Percentiles rank a stretch among this genome's conserved stretches.
Evolutionary conservation across 2,113 vertebrate species (phyloP).

Genomic region (Centropus bengalensis): DNA sequence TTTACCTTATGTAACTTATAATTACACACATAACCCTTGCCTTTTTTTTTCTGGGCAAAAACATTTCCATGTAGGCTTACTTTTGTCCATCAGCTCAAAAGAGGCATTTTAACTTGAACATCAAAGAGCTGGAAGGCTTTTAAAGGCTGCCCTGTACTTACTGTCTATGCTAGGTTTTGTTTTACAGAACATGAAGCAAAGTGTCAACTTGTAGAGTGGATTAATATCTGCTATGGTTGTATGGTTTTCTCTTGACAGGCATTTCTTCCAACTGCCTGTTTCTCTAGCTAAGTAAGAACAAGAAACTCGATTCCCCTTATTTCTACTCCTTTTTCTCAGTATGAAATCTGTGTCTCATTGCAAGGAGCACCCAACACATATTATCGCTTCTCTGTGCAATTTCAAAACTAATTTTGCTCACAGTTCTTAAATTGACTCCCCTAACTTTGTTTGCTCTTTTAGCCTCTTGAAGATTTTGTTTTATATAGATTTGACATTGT

Average conservation of each 20-base stretch:
- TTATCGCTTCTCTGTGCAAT: neutral
- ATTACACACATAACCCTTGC: accelerated
- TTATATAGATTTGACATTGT: neutral
- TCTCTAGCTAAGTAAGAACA: neutral
- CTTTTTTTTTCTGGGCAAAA: neutral
- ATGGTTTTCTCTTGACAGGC: neutral
- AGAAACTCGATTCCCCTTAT: neutral
- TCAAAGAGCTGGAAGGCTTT: neutral
- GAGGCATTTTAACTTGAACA: neutral
- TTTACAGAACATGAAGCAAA: neutral
- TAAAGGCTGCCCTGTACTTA: neutral
- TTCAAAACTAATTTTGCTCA: neutral
- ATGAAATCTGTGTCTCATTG: neutral
- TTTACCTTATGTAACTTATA: neutral
- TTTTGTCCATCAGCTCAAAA: neutral
- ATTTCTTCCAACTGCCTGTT: neutral
- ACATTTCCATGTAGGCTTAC: neutral
- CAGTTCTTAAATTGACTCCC: neutral
- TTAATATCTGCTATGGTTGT: neutral
- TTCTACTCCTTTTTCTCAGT: neutral
- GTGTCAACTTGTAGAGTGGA: neutral
- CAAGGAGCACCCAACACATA: neutral
- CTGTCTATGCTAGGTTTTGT: neutral
- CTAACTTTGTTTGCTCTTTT: neutral
- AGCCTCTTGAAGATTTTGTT: neutral